Percentiles rank a stretch among this genome's conserved stretches.
These are phyloP conservation scores for Hylomyscus alleni DNA, from an alignment of 2,797 vertebrate species.

Conservation along the genomic window DNA sequence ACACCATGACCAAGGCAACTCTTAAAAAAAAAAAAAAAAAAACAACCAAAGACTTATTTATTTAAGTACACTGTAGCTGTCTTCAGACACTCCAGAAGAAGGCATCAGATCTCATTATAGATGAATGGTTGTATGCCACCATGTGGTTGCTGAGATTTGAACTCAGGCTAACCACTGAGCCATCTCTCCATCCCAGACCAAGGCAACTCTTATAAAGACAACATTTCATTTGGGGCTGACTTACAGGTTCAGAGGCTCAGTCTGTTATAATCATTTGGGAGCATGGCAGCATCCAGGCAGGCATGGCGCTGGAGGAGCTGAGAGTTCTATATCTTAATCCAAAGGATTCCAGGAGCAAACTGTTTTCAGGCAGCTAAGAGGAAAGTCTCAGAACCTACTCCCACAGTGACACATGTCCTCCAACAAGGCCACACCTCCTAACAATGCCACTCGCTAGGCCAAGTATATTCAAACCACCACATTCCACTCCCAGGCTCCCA, in stretches of 20 bases:
- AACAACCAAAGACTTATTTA: no score
- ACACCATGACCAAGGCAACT: background rate
- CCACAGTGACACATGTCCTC: background rate
- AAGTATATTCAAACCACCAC: background rate
- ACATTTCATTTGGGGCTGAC: background rate
- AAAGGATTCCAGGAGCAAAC: background rate
- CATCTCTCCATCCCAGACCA: background rate
- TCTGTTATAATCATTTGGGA: background rate
- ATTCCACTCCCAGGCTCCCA: background rate
- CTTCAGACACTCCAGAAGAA: no score
- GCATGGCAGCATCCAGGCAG: background rate
- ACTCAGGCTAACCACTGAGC: no score
- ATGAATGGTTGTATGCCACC: no score
- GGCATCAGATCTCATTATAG: no score
- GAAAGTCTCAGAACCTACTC: background rate
- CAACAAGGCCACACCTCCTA: background rate
- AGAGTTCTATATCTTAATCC: background rate
- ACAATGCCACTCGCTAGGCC: background rate
- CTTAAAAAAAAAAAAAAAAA: background rate
- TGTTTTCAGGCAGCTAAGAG: background rate
- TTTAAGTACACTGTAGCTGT: no score
- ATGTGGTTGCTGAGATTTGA: no score
- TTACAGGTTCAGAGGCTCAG: background rate
- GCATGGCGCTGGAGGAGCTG: background rate
- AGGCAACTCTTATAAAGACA: background rate